A percentile compares a stretch with the other conserved stretches of the same genome.
Conservation (phyloP, 2,797 vertebrate genomes). For the Anabas testudineus region DNA sequence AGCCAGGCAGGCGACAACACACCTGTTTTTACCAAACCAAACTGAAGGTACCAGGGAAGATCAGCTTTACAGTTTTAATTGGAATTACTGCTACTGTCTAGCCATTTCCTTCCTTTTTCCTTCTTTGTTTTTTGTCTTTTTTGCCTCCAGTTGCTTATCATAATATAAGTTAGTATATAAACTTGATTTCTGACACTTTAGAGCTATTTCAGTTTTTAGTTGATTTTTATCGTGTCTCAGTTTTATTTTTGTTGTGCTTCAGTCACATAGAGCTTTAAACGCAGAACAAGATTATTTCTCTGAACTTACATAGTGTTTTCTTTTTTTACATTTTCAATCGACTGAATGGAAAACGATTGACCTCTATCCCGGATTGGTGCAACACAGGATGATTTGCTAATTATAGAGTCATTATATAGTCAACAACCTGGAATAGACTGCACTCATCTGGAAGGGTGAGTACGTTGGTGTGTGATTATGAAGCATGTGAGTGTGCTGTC, state of each 20-base stretch:
- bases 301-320: neutral
- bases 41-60: constrained; percentile 41
- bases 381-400: constrained; percentile 60
- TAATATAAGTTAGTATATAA: neutral
- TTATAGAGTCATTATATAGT: constrained; percentile 55
- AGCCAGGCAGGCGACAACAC: constrained; percentile 30
- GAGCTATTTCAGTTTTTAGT: neutral
- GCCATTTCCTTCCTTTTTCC: too few relatives aligned
- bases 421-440: constrained; percentile 67
- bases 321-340: neutral
- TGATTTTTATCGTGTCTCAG: neutral
- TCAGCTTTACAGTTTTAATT: constrained; percentile 44
- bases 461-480: constrained; percentile 63
- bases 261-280: neutral
- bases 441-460: constrained; percentile 53
- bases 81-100: constrained; percentile 28
- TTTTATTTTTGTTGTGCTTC: neutral
- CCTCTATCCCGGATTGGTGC: constrained; percentile 51
- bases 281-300: neutral
- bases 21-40: constrained; percentile 52
- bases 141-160: too few relatives aligned
- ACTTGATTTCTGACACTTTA: constrained; percentile 1
- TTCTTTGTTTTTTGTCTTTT: too few relatives aligned
- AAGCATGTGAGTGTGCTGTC: constrained; percentile 28
- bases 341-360: constrained; percentile 27